Base-by-base conservation (phyloP, 1,140 invertebrate species). In the Drosophila takahashii region DNA sequence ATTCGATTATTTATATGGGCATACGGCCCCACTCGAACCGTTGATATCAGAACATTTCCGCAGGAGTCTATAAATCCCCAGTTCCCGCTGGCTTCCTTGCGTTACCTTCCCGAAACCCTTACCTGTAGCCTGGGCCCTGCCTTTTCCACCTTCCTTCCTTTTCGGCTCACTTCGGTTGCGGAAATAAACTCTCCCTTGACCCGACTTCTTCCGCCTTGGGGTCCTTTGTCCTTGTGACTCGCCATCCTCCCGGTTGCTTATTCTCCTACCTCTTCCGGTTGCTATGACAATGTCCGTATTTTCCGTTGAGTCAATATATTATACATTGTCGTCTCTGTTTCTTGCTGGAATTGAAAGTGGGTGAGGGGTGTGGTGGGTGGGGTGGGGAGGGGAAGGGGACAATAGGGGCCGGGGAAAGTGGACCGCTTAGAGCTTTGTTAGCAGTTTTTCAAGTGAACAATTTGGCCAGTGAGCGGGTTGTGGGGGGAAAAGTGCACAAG, bases 281-380 rank as follows among this genome's bases (percentile, higher is more conserved):
- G 69, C 81, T 74, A 71, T 86, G 81, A 86, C 81, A 86, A 81
- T 86, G 81, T 87, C 81, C 81, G 81, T 87, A 86, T 86, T 87
- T 85, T 83, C 64, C 80, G 83, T 86, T 76, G 83, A 86, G 81
- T 86, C 81, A 86, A 86, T 86, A 86, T 86, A 86, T 86, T 86
- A 86, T 87, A 85, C 81, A 85, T 81, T 87, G 83, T 87, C 65
- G 64, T 74, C 74, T 58, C 73, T 81, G 72, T 54, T 51, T 67
- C 71, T 71, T 51, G 39, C 67, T 18, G 26, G 51, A 56, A 47
- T 47, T 48, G 58, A 34, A 60, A 70, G 36, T 44, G 62, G 34
- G 22, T 22, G 44, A 10, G 15, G 62, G 34, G 22, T 22, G 44
- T 7, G 15, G 36, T 44, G 62, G 34, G 22, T 22, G 44, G 15